A percentile compares a stretch with the other conserved stretches of the same genome.
Conservation (phyloP, 2,113 vertebrate genomes). For the Pelecanus crispus region DNA sequence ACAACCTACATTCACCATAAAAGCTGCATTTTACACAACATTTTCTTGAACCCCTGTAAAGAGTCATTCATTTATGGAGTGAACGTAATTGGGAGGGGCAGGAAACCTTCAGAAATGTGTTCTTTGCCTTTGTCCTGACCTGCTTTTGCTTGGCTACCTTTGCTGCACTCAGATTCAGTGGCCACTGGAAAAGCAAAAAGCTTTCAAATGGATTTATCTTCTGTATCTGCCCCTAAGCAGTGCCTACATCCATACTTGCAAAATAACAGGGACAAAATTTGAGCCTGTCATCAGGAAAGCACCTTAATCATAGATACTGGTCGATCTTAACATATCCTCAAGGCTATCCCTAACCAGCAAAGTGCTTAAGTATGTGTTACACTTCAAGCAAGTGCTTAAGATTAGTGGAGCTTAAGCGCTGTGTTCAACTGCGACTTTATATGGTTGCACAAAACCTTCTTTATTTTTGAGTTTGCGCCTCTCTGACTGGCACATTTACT, state of each 20-base stretch:
- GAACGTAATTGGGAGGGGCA: neutral
- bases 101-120: neutral
- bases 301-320: neutral
- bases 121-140: neutral
- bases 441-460: neutral
- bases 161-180: neutral
- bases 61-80: neutral
- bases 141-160: neutral
- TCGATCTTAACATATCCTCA: neutral
- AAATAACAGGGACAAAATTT: neutral
- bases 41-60: constrained; percentile 71
- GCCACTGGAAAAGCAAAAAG: neutral
- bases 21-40: constrained; percentile 82
- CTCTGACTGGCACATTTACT: neutral
- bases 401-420: accelerated
- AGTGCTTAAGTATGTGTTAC: neutral
- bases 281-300: neutral
- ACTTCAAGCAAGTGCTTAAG: neutral
- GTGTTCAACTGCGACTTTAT: neutral
- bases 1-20: constrained; percentile 72
- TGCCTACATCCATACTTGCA: neutral
- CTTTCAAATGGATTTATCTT: neutral
- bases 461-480: neutral
- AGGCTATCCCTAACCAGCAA: neutral
- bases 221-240: neutral